Base-by-base conservation (phyloP, 2,888 invertebrate genomes). In the Scaeva pyrastri region DNA sequence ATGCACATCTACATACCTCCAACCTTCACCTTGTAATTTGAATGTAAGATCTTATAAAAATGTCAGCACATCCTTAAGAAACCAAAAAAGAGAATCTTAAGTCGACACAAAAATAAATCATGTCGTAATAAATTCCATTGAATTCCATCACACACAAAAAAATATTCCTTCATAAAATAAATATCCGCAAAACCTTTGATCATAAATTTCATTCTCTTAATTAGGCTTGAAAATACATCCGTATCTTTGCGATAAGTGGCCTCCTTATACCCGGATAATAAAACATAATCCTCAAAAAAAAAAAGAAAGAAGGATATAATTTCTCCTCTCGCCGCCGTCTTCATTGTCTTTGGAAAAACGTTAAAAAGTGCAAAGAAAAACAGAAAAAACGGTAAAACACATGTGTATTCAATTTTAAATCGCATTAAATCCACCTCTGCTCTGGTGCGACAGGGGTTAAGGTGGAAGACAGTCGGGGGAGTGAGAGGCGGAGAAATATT, bases 351-450 rank as follows among this genome's bases (percentile, higher is more conserved):
- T n/a, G n/a, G n/a, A n/a, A n/a, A n/a, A n/a, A n/a, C n/a, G n/a
- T 48, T 66, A 48, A 19, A 41, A 0, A 41, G 26, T 16, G 6
- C 12, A 26, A 64, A 48, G 6, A 64, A 45, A 10, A 12, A 23
- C 23, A 12, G 1, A 21, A 31, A 11, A 16, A 14, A 39, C 4
- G 0, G 6, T 41, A 48, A 48, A 66, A 48, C 66, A 66, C 66
- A 66, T 66, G 66, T 66, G 66, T 66, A 66, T 66, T 66, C 48
- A 66, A 66, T 66, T 66, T 66, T 31, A 66, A 48, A 45, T 66
- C 66, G 66, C 19, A 66, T 66, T 48, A 66, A 48, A 66, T 66
- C 66, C 66, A 66, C 66, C 48, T 66, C 31, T 26, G 11, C 2
- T n/a, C n/a, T 12, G 39, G 8, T 31, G 31, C 6, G 8, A 31